phyloP scores from a whole-genome alignment of 1,140 invertebrate genomes.

The Drosophila obscura region DNA sequence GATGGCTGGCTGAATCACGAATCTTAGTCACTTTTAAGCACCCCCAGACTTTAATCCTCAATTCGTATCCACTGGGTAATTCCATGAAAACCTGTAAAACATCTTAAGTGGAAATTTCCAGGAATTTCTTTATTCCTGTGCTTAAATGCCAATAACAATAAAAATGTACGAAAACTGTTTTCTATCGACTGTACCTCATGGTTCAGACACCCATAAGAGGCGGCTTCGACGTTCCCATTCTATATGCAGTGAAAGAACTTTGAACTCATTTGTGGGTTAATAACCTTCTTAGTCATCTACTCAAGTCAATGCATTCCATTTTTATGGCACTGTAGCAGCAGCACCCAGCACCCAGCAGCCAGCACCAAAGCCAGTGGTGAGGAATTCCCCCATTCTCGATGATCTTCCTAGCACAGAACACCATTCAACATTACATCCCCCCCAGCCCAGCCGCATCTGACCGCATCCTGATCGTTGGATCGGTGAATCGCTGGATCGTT shows the following conservation, averaged over 20 bases:
- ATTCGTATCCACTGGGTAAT: too few species aligned
- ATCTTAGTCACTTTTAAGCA: too few species aligned
- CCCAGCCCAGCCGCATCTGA: conserved; percentile 13
- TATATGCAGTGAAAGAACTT: conserved; percentile 12
- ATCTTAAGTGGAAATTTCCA: too few species aligned
- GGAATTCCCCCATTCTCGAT: conserved; percentile 24
- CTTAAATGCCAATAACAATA: neutral
- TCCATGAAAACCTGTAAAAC: too few species aligned
- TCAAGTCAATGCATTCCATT: conserved; percentile 19
- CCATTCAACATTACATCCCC: neutral
- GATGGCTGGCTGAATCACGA: too few species aligned
- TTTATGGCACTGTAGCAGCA: too few species aligned
- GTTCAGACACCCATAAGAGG: neutral
- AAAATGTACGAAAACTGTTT: neutral
- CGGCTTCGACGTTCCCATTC: too few species aligned
- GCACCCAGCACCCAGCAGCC: too few species aligned
- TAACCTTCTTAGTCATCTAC: conserved; percentile 33
- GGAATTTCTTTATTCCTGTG: neutral
- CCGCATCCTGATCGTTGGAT: conserved; percentile 36
- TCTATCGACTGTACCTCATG: conserved; percentile 11
- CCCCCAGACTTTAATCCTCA: too few species aligned
- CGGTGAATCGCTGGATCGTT: neutral
- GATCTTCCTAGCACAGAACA: conserved; percentile 21
- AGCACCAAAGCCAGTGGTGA: conserved; percentile 8
- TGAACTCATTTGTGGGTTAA: conserved; percentile 31